Evolutionary conservation across 2,113 vertebrate genomes (phyloP).

Genomic region (Phaetusa simplex): DNA sequence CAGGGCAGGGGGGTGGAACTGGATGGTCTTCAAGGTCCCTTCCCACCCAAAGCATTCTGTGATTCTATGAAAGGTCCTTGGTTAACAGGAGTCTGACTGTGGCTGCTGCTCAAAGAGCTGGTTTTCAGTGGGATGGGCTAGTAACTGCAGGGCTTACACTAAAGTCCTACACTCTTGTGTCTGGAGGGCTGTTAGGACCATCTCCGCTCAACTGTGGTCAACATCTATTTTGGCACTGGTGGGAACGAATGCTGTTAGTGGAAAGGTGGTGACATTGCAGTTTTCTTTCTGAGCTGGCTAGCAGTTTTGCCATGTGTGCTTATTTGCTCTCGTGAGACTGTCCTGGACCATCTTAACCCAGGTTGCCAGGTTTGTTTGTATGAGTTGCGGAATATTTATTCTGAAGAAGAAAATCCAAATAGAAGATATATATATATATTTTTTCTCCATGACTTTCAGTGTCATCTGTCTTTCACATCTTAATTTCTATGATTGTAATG

Average conservation of each 20-base stretch:
- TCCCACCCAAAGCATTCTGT: too few relatives aligned
- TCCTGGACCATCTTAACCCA: background rate
- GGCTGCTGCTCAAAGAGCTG: background rate
- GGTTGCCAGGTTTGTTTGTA: background rate
- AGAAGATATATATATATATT: background rate
- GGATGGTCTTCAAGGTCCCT: too few relatives aligned
- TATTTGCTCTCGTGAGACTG: background rate
- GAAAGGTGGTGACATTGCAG: background rate
- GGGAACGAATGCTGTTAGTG: rapidly evolving
- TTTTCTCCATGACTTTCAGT: background rate
- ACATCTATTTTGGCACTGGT: background rate
- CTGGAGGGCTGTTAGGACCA: background rate
- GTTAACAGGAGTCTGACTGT: background rate
- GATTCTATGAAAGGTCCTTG: background rate
- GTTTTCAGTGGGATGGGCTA: background rate
- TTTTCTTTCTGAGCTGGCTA: background rate
- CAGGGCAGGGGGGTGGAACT: too few relatives aligned
- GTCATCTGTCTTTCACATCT: background rate
- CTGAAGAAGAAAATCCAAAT: background rate
- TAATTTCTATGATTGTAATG: too few relatives aligned
- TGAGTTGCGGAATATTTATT: background rate
- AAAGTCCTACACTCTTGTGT: rapidly evolving
- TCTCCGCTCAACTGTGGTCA: background rate
- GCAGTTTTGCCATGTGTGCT: rapidly evolving
- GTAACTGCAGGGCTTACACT: background rate